Conservation (phyloP, 2,888 invertebrate genomes). For the Nycteola revayana region DNA sequence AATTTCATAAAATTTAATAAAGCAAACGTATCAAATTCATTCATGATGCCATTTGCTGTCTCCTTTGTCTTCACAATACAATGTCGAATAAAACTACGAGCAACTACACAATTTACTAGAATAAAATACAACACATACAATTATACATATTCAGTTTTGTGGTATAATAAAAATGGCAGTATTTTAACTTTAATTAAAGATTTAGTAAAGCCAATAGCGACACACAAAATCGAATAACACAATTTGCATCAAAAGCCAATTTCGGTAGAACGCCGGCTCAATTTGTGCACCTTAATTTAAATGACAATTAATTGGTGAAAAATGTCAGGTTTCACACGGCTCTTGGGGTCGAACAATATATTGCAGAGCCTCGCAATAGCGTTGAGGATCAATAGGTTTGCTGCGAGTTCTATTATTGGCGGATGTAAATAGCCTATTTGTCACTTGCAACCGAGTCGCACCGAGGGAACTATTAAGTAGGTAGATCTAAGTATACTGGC, state of each 20-base stretch:
- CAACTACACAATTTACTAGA: no score
- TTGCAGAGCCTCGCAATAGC: conserved; percentile 22
- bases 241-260: conserved; percentile 17
- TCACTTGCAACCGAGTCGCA: conserved; percentile 44
- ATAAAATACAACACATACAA: no score
- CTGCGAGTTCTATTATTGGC: conserved; percentile 44
- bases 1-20: no score
- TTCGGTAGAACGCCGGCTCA: conserved; percentile 12
- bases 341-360: conserved; percentile 10
- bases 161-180: no score
- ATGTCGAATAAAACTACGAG: no score
- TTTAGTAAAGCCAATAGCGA: conserved; percentile 3
- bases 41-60: no score
- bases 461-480: conserved; percentile 43
- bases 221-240: conserved; percentile 7
- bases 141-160: no score
- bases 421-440: conserved; percentile 60
- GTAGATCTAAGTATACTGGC: no score
- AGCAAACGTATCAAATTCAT: no score
- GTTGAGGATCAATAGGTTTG: conserved; percentile 33
- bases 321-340: conserved; percentile 7
- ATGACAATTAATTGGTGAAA: conserved; percentile 11
- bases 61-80: no score
- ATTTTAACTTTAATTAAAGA: conserved; percentile 6
- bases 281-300: conserved; percentile 12